Evolutionary conservation across 2,797 vertebrate species (phyloP).

Genomic region (Thamnophis elegans): DNA sequence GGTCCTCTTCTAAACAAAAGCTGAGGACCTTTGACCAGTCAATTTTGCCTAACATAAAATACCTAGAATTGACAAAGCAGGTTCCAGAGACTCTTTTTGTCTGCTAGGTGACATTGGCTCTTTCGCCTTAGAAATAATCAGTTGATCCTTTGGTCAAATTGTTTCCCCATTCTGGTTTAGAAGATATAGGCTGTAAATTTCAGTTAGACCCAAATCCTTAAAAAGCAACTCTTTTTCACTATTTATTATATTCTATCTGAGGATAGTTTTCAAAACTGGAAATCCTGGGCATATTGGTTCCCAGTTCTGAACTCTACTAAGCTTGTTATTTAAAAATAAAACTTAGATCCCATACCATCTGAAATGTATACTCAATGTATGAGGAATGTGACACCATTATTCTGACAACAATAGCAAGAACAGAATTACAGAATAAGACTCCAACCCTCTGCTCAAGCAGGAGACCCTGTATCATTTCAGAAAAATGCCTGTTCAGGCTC

Average conservation of each 20-base stretch:
- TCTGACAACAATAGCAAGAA: not conserved
- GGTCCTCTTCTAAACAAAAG: not conserved
- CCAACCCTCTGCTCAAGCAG: not conserved
- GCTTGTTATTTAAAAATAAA: not conserved
- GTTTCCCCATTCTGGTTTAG: not conserved
- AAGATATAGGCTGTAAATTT: not conserved
- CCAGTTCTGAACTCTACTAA: not conserved
- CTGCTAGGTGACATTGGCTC: not conserved
- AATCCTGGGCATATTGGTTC: not conserved
- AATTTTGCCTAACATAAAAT: not conserved
- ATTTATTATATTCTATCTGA: not conserved
- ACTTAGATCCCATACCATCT: not conserved
- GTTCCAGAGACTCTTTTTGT: not conserved
- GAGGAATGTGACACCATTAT: not conserved
- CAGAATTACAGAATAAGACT: not conserved
- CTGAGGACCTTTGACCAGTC: not conserved
- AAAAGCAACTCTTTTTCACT: not conserved
- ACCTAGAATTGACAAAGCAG: not conserved
- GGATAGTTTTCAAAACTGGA: not conserved
- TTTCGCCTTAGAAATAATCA: not conserved
- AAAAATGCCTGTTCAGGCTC: not conserved
- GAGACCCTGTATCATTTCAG: not conserved
- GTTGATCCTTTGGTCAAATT: not conserved
- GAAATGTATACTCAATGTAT: not conserved
- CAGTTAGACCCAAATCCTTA: not conserved